Conservation (phyloP, 37 sponge, comb jelly and placozoan genomes). For the Cladorhizidae sp. region DNA sequence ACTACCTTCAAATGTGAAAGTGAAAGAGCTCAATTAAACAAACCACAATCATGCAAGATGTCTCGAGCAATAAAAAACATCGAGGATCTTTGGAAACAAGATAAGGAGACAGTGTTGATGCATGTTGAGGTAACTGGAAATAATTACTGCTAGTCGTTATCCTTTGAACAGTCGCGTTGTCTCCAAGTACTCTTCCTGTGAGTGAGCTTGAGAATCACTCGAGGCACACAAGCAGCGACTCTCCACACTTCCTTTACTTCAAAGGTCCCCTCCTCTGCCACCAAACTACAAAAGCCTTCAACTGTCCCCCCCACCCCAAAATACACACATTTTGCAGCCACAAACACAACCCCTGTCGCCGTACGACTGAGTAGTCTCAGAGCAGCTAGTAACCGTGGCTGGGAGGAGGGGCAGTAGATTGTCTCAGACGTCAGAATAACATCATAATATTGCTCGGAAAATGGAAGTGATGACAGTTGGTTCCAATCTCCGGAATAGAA, state of each 20-base stretch:
- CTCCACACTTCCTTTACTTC: constrained; percentile 16
- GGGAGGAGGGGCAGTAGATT: constrained; percentile 72
- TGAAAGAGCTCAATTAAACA: too few relatives aligned
- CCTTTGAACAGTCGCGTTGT: too few relatives aligned
- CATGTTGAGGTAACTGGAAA: too few relatives aligned
- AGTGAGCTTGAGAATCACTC: constrained; percentile 25
- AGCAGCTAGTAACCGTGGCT: constrained; percentile 65
- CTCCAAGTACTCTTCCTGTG: too few relatives aligned
- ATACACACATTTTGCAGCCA: constrained; percentile 91
- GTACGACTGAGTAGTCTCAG: constrained; percentile 44
- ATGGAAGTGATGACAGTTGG: neutral
- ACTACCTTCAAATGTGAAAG: too few relatives aligned
- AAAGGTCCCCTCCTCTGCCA: constrained; percentile 59
- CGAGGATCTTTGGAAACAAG: too few relatives aligned
- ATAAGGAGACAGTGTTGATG: too few relatives aligned
- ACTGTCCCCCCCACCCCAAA: constrained; percentile 97
- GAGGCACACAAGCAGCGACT: constrained; percentile 25
- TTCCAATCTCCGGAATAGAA: constrained; percentile 85
- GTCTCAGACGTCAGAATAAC: constrained; percentile 95
- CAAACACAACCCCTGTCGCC: constrained; percentile 56
- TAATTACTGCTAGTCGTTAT: too few relatives aligned
- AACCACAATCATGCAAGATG: too few relatives aligned
- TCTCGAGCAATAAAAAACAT: too few relatives aligned
- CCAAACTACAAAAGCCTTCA: constrained; percentile 63
- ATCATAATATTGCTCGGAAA: constrained; percentile 55